Evolutionary conservation across 1,140 invertebrate genomes (phyloP).

Genomic region (Megalonaias nervosa): DNA sequence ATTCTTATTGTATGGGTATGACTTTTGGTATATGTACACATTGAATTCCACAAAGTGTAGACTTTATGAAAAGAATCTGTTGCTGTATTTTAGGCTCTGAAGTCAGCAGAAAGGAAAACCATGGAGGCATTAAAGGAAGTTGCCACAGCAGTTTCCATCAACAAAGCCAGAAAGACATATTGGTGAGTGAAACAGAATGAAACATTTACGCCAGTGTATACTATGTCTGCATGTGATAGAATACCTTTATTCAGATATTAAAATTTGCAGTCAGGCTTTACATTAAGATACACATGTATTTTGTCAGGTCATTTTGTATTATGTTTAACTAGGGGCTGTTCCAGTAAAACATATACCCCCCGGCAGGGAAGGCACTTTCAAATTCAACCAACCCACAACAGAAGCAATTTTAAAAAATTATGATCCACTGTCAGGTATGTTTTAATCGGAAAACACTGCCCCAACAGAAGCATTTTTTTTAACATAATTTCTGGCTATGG

Average conservation of each 20-base stretch:
- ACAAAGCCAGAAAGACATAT: conserved; percentile 88
- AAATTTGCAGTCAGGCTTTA: not conserved
- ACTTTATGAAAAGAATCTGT: not conserved
- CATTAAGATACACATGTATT: not conserved
- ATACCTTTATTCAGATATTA: not conserved
- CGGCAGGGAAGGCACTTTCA: no score
- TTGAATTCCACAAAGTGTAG: not conserved
- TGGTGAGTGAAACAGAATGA: conserved; percentile 65
- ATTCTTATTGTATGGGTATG: no score
- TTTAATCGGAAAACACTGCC: no score
- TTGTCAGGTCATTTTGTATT: no score
- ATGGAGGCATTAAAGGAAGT: conserved; percentile 96
- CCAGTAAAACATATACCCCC: no score
- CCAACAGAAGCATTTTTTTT: no score
- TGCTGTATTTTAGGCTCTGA: conserved; percentile 79
- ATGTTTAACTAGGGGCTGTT: not conserved
- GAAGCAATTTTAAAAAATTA: no score
- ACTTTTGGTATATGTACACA: no score
- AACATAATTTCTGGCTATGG: no score
- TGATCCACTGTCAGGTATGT: no score
- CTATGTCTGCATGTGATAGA: not conserved
- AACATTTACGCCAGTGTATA: not conserved
- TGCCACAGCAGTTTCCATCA: conserved; percentile 82
- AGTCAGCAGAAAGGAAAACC: conserved; percentile 96
- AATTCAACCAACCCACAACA: no score